Evolutionary conservation across 2,113 vertebrate species (phyloP), one percentile per base, ranked within the genome.

Genomic region (Urocitellus parryii): DNA sequence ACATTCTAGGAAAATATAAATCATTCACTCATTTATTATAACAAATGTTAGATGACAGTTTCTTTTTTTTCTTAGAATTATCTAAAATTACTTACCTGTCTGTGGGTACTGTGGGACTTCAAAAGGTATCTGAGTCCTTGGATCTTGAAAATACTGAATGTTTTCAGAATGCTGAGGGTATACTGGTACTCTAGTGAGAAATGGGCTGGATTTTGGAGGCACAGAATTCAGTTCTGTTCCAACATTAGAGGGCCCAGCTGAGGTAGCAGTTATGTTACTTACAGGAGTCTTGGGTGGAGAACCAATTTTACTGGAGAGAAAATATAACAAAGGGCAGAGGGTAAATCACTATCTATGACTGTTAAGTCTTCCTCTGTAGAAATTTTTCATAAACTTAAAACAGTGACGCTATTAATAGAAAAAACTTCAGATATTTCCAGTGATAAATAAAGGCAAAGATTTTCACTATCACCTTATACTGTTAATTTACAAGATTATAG

Each of bases 251-350:
- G 98, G 98, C 96, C 99, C 98, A 96, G 99, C 98, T 98, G 99
- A 99, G 93, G 99, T 99, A 95, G 98, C 98, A 92, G 98, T 98
- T 91, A 99, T 98, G 96, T 99, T 99, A 98, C 98, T 99, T 97
- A 99, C 98, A 76, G 99, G 99, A 96, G 99, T 99, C 98, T 99
- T 99, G 86, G 99, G 99, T 97, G 99, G 99, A 97, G 99, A 99
- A 95, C 98, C 98, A 85, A 99, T 98, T 99, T 98, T 99, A 98
- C 99, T 99, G 94, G 29, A 94, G 82, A 95, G 51, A 96, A 96
- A 98, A 90, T 91, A 98, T 96, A 93, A 98, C 24, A 96, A 94
- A 98, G 63, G 93, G 82, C 29, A 96, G 96, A 95, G 48, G 18
- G 81, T 79, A 93, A 97, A 76, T 95, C 20, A 92, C 29, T 96